Conservation (phyloP, 1,140 invertebrate genomes). For the Pogonognathellus flavescens region DNA sequence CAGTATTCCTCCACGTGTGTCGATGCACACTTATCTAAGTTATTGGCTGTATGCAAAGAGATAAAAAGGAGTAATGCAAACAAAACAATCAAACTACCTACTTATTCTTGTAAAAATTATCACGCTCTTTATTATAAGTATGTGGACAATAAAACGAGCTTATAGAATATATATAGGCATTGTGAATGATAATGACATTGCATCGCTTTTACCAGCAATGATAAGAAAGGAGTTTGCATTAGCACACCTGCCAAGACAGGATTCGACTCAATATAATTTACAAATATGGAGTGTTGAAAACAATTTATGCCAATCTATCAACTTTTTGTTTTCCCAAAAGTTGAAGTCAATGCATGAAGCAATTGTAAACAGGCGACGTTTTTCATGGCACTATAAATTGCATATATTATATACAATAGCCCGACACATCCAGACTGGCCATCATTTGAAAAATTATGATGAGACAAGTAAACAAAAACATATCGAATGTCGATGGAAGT, state of each 20-base stretch:
- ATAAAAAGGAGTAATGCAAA: neutral
- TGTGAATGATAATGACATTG: constrained; percentile 18
- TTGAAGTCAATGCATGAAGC: neutral
- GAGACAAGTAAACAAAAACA: constrained; percentile 14
- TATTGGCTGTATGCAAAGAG: too few relatives aligned
- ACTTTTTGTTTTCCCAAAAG: constrained; percentile 20
- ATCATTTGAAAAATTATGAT: neutral
- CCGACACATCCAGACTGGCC: neutral
- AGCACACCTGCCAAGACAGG: constrained; percentile 30
- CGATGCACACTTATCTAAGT: too few relatives aligned
- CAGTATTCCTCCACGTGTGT: too few relatives aligned
- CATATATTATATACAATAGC: neutral
- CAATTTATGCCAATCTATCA: constrained; percentile 40
- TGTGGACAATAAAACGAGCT: neutral
- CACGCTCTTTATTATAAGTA: neutral
- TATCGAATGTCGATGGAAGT: neutral
- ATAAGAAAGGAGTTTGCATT: constrained; percentile 35
- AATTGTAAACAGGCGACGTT: neutral
- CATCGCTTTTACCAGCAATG: neutral
- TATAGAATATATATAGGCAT: neutral
- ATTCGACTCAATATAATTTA: constrained; percentile 31
- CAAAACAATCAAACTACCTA: neutral
- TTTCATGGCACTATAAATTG: neutral
- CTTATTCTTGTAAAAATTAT: neutral
- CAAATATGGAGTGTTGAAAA: constrained; percentile 41